Percentiles rank a stretch among this genome's conserved stretches.
Conservation (phyloP, 1,140 invertebrate genomes). For the Zaprionus lachaisei region DNA sequence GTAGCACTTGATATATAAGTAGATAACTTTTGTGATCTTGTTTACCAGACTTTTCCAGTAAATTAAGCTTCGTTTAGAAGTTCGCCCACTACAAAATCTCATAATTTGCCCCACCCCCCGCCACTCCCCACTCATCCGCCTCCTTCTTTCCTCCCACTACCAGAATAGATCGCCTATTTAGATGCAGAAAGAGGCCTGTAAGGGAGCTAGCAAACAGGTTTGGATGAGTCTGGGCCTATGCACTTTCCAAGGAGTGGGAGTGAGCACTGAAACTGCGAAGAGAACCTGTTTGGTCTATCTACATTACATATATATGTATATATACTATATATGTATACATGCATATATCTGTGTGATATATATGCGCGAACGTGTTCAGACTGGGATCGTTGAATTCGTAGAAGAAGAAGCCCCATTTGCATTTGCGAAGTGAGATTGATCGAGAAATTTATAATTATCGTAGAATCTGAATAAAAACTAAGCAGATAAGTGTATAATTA, state of each 20-base stretch:
- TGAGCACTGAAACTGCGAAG: conserved; percentile 5
- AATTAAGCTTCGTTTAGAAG: conserved; percentile 47
- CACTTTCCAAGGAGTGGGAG: background rate
- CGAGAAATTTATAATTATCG: background rate
- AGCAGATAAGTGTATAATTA: conserved; percentile 7
- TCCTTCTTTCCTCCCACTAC: conserved; percentile 13
- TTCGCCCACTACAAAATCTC: conserved; percentile 35
- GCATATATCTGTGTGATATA: background rate
- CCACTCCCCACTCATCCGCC: background rate
- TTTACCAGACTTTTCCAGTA: conserved; percentile 38
- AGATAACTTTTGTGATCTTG: conserved; percentile 51
- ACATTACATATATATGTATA: background rate
- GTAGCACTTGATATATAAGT: conserved; percentile 13
- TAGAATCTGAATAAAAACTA: conserved; percentile 8
- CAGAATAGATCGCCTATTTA: conserved; percentile 37
- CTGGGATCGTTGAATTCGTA: conserved; percentile 7
- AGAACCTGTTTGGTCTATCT: background rate
- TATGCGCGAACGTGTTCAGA: conserved; percentile 1
- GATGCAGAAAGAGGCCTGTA: conserved; percentile 17
- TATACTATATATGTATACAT: background rate
- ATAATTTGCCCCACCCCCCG: conserved; percentile 17
- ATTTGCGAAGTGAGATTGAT: conserved; percentile 24
- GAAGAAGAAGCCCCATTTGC: conserved; percentile 1
- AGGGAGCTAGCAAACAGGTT: conserved; percentile 30
- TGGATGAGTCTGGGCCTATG: background rate